Evolutionary conservation across 2,113 vertebrate genomes (phyloP), one percentile per base, ranked within the genome.

Genomic region (Recurvirostra avosetta): DNA sequence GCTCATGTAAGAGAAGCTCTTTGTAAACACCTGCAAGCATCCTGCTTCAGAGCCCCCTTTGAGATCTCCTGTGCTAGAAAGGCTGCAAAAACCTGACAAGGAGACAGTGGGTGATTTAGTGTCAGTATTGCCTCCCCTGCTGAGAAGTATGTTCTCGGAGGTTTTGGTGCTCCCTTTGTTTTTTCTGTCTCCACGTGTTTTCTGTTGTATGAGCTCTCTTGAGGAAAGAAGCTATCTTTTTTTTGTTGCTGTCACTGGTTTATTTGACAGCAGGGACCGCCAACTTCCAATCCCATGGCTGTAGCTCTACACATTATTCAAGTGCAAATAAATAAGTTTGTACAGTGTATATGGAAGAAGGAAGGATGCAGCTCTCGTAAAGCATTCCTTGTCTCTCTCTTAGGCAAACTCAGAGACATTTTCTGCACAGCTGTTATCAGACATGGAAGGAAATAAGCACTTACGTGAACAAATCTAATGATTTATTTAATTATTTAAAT

Each of bases 31-130:
- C 82, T 83, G 67, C 75, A 80, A 74, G 55, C 72, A 84, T 77
- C 38, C 70, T n/a, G 47, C 71, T 82, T 73, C 75, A 27, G 41
- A 86, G 55, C 41, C 20, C 43, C 36, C 81, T 82, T 32, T 1
- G 30, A 95, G 90, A 76, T 50, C 70, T 71, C 21, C 18, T 2
- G 32, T 30, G 41, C n/a, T 29, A 50, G 70, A 41, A 71, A 38
- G 30, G 55, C 82, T 88, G 82, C 88, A 81, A 66, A 90, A 86
- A 34, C 62, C 52, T 92, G 77, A 72, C 90, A 72, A 78, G 88
- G 71, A 85, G 70, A 38, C 22, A 49, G 56, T 78, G 74, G 80
- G 74, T 93, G 92, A 96, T 96, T 87, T 92, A 94, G 53, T 40
- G 47, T 15, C 52, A 40, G 72, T 27, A 26, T 47, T 80, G 75